Evolutionary conservation across 2,113 vertebrate species (phyloP), one percentile per base, ranked within the genome.

Genomic region (Mirounga angustirostris): DNA sequence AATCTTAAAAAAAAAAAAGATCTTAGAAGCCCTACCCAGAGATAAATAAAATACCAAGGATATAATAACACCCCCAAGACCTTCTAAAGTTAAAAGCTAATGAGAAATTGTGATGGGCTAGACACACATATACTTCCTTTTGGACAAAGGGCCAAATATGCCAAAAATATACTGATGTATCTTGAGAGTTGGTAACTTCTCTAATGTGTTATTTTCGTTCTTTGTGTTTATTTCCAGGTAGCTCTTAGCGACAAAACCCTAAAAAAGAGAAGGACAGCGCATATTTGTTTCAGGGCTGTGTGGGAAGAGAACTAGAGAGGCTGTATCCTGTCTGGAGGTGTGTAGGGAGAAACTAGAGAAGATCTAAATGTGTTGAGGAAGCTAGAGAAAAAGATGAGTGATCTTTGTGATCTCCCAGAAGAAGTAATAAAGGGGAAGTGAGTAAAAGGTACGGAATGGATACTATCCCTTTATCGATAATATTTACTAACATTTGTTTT

Each of bases 401-500:
- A 69, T 58, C 8, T 56, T 80, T 63, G 67, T 95, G 16, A 33
- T 46, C 28, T 56, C 89, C 10, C 6, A 83, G n/a, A 50, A 88
- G 36, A 76, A 58, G 80, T 92, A 91, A 63, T 54, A 65, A 67
- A 90, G 6, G 9, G 0, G 15, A 76, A 2, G 2, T 80, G 13
- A 92, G 36, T 36, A 58, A 89, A 83, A 78, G 1, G 4, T 67
- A 22, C 2, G 50, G 30, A 92, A 67, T 24, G 13, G 5, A 71
- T 83, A 73, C 52, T 74, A 71, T 28, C 40, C 8, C 33, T 92
- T 95, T 63, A 86, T 74, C 36, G 73, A 24, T 69, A 94, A 65
- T 36, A 67, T 30, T 91, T 61, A 94, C 43, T 67, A 69, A 58
- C 21, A 54, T 79, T 33, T 74, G 4, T 63, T 87, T 96, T 93